A percentile compares a stretch with the other conserved stretches of the same genome.
Conservation (phyloP, 2,113 vertebrate genomes). For the Tachycineta bicolor region DNA sequence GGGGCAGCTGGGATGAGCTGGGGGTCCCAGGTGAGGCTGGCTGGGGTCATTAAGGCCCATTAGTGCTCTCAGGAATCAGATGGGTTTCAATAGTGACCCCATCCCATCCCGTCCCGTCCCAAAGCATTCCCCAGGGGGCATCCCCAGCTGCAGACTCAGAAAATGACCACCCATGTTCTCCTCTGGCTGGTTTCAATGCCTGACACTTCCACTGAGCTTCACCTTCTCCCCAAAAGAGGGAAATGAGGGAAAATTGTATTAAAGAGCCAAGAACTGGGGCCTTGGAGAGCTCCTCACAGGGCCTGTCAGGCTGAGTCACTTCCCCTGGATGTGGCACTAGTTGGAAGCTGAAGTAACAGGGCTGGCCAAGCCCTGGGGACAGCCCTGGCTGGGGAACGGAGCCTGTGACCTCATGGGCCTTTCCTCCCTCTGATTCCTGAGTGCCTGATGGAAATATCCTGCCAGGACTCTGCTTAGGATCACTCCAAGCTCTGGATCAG, state of each 20-base stretch:
- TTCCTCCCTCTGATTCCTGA: not conserved
- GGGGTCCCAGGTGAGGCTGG: not conserved
- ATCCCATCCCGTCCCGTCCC: not conserved
- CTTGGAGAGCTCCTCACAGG: not conserved
- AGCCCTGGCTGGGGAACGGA: not conserved
- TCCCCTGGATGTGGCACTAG: not conserved
- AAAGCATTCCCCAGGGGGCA: not conserved
- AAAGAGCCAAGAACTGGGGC: not conserved
- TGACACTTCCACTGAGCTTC: not conserved
- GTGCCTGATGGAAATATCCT: not conserved
- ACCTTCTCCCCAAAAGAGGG: not conserved
- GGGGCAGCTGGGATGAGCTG: not conserved
- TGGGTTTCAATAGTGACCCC: rapidly evolving
- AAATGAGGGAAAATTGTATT: not conserved
- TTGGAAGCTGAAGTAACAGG: not conserved
- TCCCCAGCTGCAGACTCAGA: not conserved
- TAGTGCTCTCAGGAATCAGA: not conserved
- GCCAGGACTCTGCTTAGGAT: not conserved
- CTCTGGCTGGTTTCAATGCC: rapidly evolving
- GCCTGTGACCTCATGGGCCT: not conserved
- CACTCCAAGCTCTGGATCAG: not conserved
- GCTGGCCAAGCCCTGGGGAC: not conserved
- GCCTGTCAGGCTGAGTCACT: not conserved
- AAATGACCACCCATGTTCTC: not conserved
- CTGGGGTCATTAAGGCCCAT: not conserved